A percentile compares a stretch with the other conserved stretches of the same genome.
Conservation (phyloP, 2,113 vertebrate species). For the Pelodiscus sinensis region DNA sequence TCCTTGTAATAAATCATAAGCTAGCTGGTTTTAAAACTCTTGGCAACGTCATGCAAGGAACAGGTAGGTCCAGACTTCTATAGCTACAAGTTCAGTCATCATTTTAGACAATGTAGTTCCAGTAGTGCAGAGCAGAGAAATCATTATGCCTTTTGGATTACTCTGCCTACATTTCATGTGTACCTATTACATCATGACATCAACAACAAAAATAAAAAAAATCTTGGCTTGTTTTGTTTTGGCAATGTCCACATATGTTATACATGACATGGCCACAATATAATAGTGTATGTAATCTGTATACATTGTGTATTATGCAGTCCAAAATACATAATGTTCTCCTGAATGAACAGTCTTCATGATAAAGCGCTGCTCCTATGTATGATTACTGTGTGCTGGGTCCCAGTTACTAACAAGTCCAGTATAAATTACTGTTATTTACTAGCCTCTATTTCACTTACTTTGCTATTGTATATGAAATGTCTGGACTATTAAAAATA, state of each 20-base stretch:
- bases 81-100: background rate
- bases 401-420: background rate
- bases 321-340: background rate
- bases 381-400: background rate
- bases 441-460: background rate
- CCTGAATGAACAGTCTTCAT: background rate
- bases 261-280: background rate
- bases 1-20: constrained; percentile 5
- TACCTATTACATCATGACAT: background rate
- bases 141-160: background rate
- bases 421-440: background rate
- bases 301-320: background rate
- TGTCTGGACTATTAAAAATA: background rate
- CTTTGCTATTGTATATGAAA: background rate
- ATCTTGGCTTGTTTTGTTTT: background rate
- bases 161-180: background rate
- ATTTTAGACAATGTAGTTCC: background rate
- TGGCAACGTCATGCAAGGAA: background rate
- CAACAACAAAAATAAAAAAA: background rate
- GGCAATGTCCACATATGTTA: background rate
- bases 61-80: background rate
- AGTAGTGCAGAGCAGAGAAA: background rate
- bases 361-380: background rate
- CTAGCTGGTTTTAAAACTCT: background rate
- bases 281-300: background rate